Conservation (phyloP, 2,888 invertebrate species). For the Cheilosia impressa region DNA sequence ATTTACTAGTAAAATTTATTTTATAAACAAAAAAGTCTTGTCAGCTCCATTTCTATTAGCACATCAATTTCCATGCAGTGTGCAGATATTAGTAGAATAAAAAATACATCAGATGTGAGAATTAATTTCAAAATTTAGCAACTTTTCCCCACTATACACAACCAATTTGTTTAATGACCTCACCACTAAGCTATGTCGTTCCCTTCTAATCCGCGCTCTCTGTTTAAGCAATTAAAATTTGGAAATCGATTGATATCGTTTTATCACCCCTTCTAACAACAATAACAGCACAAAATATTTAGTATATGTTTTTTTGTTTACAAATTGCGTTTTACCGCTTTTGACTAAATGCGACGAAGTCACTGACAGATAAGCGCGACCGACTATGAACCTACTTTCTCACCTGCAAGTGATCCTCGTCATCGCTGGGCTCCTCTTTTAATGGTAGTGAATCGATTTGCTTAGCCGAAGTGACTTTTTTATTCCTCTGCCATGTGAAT, state of each 20-base stretch:
- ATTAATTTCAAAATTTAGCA: slow-evolving; percentile 40
- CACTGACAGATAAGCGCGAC: slow-evolving; percentile 29
- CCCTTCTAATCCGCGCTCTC: background rate
- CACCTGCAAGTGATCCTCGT: slow-evolving; percentile 84
- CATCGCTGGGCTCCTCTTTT: slow-evolving; percentile 87
- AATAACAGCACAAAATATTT: slow-evolving; percentile 24
- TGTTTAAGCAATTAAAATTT: slow-evolving; percentile 45
- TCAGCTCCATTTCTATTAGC: slow-evolving; percentile 4
- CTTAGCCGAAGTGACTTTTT: slow-evolving; percentile 83
- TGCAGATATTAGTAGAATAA: slow-evolving; percentile 6
- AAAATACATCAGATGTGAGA: slow-evolving; percentile 25
- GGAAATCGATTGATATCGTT: slow-evolving; percentile 53
- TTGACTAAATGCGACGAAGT: slow-evolving; percentile 25
- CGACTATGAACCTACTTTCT: slow-evolving; percentile 51
- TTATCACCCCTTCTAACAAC: slow-evolving; percentile 43
- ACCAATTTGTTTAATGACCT: slow-evolving; percentile 57
- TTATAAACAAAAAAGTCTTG: slow-evolving; percentile 34
- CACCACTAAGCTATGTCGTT: slow-evolving; percentile 26
- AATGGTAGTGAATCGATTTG: slow-evolving; percentile 86
- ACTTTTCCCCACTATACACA: slow-evolving; percentile 44
- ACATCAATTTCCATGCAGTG: slow-evolving; percentile 1
- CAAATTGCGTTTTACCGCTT: slow-evolving; percentile 44
- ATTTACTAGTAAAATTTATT: background rate
- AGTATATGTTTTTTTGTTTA: slow-evolving; percentile 9
- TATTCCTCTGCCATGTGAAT: slow-evolving; percentile 88